Conservation (phyloP, 2,888 invertebrate genomes). For the Cryptophagus acutangulus region DNA sequence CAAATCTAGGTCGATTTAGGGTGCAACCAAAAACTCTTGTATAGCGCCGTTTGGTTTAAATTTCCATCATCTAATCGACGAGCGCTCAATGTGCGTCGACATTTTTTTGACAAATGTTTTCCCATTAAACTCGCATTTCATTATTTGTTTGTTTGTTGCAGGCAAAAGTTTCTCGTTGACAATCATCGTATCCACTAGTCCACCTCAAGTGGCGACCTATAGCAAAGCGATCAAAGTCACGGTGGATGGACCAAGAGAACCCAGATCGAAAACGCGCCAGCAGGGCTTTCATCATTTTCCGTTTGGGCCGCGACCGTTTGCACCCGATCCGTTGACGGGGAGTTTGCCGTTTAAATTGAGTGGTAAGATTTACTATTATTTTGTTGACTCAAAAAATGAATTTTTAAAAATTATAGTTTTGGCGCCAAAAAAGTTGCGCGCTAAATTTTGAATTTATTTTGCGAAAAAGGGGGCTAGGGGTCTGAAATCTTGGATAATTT, state of each 20-base stretch:
- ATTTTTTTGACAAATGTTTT: background rate
- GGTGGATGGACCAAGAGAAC: constrained; percentile 97
- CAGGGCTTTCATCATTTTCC: constrained; percentile 87
- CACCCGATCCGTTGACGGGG: constrained; percentile 73
- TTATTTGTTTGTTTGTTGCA: constrained; percentile 49
- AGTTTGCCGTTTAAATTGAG: constrained; percentile 79
- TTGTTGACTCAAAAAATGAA: background rate
- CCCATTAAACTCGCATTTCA: background rate
- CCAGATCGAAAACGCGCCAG: constrained; percentile 87
- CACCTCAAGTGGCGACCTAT: constrained; percentile 95
- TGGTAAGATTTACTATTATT: constrained; percentile 55
- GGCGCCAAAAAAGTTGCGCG: background rate
- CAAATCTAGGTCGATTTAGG: background rate
- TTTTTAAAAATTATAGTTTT: background rate
- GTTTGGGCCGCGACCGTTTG: constrained; percentile 77
- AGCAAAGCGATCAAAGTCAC: constrained; percentile 98
- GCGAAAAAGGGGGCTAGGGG: background rate
- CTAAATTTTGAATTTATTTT: background rate
- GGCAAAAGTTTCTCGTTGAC: constrained; percentile 97
- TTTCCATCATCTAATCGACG: background rate
- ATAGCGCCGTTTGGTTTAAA: too few species aligned
- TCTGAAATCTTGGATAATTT: too few species aligned
- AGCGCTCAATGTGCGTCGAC: too few species aligned
- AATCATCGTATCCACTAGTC: constrained; percentile 89
- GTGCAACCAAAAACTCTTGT: background rate